Percentiles rank a stretch among this genome's conserved stretches.
Evolutionary conservation across 1,140 invertebrate species (phyloP).

Genomic region (Mercenaria mercenaria): DNA sequence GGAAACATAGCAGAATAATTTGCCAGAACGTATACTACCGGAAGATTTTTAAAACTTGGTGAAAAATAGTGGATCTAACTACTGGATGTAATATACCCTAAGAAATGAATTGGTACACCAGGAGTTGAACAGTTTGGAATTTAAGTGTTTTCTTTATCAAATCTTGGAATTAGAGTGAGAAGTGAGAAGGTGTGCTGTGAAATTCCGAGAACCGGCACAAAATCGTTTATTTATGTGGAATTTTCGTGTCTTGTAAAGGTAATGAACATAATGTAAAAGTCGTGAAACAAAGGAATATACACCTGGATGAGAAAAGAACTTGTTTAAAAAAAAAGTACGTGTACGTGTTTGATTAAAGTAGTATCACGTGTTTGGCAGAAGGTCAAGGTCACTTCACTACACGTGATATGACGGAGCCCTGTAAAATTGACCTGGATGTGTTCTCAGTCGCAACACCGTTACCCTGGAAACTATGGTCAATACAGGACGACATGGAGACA

Average conservation of each 20-base stretch:
- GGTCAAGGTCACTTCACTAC: conserved; percentile 35
- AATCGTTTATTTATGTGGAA: too few species aligned
- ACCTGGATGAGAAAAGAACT: too few species aligned
- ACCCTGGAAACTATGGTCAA: conserved; percentile 57
- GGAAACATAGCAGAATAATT: neutral
- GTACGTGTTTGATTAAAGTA: neutral
- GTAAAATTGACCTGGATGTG: conserved; percentile 32
- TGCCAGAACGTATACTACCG: neutral
- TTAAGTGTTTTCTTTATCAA: too few species aligned
- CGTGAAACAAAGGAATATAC: too few species aligned
- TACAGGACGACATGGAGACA: conserved; percentile 43
- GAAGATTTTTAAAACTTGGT: neutral
- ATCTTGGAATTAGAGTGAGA: too few species aligned
- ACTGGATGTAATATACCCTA: neutral
- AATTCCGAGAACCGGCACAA: too few species aligned
- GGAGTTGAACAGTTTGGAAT: too few species aligned
- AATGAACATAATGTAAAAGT: too few species aligned
- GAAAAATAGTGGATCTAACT: neutral
- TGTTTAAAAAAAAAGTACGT: too few species aligned
- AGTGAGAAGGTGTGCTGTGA: too few species aligned
- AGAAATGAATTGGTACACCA: neutral
- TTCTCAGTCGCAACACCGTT: conserved; percentile 7
- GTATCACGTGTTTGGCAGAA: neutral
- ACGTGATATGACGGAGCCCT: conserved; percentile 20
- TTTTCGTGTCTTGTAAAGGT: too few species aligned